These are phyloP conservation scores for Phainopepla nitens DNA, from an alignment of 2,113 vertebrate genomes.

Conservation along the genomic window DNA sequence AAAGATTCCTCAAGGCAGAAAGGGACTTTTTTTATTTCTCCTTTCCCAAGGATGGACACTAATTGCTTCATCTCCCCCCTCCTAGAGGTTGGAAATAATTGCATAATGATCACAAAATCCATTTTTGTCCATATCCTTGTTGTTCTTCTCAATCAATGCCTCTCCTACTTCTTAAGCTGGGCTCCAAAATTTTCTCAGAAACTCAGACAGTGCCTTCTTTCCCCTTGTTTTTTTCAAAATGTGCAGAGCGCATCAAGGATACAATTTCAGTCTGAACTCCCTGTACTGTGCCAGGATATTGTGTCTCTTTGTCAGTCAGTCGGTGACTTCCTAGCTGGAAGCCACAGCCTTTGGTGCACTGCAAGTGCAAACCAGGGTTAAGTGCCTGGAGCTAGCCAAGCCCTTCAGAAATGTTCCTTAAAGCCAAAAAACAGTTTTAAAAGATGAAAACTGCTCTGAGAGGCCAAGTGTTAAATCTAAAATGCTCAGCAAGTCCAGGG, in stretches of 20 bases:
- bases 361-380: conserved; percentile 11
- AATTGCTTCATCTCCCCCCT: background rate
- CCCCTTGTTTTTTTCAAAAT: background rate
- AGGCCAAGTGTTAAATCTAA: conserved; percentile 17
- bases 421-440: background rate
- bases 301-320: background rate
- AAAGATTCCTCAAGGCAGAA: conserved; percentile 22
- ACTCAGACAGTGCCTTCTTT: background rate
- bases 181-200: background rate
- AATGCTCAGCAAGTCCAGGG: background rate
- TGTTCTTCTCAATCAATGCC: background rate
- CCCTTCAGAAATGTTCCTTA: conserved; percentile 27
- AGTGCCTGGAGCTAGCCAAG: conserved; percentile 34
- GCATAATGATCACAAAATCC: background rate
- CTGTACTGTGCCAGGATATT: background rate
- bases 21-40: background rate
- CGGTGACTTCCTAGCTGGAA: background rate
- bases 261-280: background rate
- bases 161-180: background rate
- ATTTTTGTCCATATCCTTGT: background rate
- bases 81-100: background rate
- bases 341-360: background rate
- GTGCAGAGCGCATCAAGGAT: background rate
- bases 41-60: conserved; percentile 2
- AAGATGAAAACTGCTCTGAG: background rate